Conservation (phyloP, 37 sponge, comb jelly and placozoan species). For the Theonella swinhoei region DNA sequence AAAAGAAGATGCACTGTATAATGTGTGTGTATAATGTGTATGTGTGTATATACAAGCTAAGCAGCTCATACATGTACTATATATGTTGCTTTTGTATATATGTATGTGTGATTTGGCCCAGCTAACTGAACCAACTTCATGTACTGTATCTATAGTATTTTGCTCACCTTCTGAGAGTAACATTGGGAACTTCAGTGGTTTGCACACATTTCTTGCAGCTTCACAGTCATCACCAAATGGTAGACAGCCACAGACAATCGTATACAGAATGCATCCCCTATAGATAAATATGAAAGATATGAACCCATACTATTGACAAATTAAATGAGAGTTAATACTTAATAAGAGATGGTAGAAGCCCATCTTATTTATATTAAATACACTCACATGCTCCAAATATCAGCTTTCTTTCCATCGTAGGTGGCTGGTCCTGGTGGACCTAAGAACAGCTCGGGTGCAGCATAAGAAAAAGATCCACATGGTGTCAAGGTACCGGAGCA, state of each 20-base stretch:
- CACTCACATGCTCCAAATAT: conserved; percentile 88
- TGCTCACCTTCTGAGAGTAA: background rate
- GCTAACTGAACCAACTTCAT: no score
- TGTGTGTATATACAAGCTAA: no score
- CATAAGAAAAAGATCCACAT: conserved; percentile 81
- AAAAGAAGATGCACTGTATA: no score
- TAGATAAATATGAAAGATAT: background rate
- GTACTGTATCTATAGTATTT: no score
- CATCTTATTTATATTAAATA: background rate
- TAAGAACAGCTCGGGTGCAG: conserved; percentile 77
- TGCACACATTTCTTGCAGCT: conserved; percentile 25
- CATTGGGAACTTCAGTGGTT: background rate
- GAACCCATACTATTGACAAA: no score
- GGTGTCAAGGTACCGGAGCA: conserved; percentile 31
- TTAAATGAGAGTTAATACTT: no score
- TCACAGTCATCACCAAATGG: conserved; percentile 89
- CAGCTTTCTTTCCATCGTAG: conserved; percentile 82
- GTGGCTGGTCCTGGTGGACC: background rate
- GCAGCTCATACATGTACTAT: no score
- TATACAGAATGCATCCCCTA: conserved; percentile 90
- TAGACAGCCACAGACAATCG: conserved; percentile 91
- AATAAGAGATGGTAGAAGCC: background rate
- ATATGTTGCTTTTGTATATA: no score
- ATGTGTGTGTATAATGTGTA: background rate
- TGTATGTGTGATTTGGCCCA: no score